Base-by-base conservation (phyloP, 2,113 vertebrate genomes). In the Amazona vittata region DNA sequence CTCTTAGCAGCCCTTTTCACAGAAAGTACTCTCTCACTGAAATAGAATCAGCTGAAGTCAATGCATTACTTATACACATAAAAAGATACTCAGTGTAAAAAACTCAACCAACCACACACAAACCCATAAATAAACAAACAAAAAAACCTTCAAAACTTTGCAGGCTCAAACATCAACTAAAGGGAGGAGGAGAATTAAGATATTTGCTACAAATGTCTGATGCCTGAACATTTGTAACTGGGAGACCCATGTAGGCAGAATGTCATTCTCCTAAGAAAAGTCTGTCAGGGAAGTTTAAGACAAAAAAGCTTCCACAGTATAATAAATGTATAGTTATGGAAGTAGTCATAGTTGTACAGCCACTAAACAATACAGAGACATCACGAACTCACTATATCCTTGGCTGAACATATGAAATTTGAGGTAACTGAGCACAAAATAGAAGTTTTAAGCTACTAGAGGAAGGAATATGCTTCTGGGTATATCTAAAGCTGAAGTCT, bases 21-120 rank as follows among this genome's bases (percentile, higher is more conserved):
- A 5, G 43, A 52, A 93, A 83, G 28, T 49, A 41, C 15, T 89
- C 14, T 44, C 20, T 76, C 25, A 33, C 28, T 76, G 44, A 80
- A 92, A 49, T 10, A 74, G 55, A 73, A 89, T 79, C 29, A 76
- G 16, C 50, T 91, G 70, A 94, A 95, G 53, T 91, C 78, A 93
- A 50, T 74, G 59, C 5, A 70, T 85, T 90, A 67, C 49, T 88
- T 85, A 53, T 1, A 74, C 1, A 13, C 12, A 1, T 33, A 33
- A 82, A 80, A 21, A 68, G 15, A 46, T 46, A 57, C 9, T 59
- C 18, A 68, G 10, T 11, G 11, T 46, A 52, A 78, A 44, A 20
- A 17, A 21, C 3, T 10, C 15, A 39, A 57, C 20, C 33, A 62
- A 11, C 26, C 19, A 49, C 7, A 46, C 63, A 13, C 16, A 33